These are phyloP conservation scores for Caenorhabditis inopinata DNA, from an alignment of 1,140 invertebrate species.

Conservation along the genomic window DNA sequence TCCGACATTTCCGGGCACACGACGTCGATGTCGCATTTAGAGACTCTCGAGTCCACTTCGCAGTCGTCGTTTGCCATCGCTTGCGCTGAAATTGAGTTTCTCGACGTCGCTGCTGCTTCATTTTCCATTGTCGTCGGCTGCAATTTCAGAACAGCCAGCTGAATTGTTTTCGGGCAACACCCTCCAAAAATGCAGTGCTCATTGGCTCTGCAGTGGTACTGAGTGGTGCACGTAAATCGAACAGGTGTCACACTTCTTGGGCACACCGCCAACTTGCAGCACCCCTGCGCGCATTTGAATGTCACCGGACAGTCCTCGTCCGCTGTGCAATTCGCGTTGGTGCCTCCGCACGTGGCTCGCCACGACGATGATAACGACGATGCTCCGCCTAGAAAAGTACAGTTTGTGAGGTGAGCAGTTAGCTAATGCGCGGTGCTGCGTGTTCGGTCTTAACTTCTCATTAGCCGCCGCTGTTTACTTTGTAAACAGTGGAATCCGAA, in stretches of 20 bases:
- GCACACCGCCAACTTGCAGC: conserved; percentile 36
- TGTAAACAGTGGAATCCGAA: not conserved
- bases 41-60: conserved; percentile 29
- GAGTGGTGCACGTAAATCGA: conserved; percentile 8
- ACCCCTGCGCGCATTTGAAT: conserved; percentile 32
- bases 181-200: conserved; percentile 42
- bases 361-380: not conserved
- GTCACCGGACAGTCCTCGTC: conserved; percentile 27
- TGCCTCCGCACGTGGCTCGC: conserved; percentile 3
- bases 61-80: not conserved
- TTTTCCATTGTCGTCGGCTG: not conserved
- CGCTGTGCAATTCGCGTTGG: conserved; percentile 16
- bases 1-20: conserved; percentile 44
- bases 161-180: conserved; percentile 27
- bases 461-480: conserved; percentile 21
- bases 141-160: conserved; percentile 9
- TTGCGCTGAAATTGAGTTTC: not conserved
- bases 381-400: conserved; percentile 28
- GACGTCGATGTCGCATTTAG: conserved; percentile 38
- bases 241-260: conserved; percentile 20
- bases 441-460: conserved; percentile 20
- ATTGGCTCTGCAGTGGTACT: conserved; percentile 33
- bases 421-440: conserved; percentile 20
- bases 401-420: not conserved
- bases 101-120: not conserved